Percentiles rank a stretch among this genome's conserved stretches.
These are phyloP conservation scores for Coilia nasus DNA, from an alignment of 2,797 vertebrate genomes.

Conservation along the genomic window DNA sequence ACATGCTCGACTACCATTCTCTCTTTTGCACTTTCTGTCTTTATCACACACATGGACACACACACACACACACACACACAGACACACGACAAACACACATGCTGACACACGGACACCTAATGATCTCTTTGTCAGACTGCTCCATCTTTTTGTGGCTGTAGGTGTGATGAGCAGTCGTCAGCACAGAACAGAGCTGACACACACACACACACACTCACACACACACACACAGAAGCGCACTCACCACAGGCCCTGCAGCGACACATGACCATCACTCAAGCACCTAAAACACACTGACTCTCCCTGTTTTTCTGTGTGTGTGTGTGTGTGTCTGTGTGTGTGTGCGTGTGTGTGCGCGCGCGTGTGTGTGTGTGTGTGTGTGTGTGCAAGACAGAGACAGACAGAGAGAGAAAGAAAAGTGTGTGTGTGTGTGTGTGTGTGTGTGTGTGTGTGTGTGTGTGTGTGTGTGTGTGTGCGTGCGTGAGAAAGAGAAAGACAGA, in stretches of 20 bases:
- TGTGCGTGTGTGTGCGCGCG: too few species aligned
- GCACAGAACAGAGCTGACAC: constrained; percentile 63
- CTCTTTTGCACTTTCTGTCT: neutral
- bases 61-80: neutral
- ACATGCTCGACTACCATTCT: neutral
- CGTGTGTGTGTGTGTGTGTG: too few species aligned
- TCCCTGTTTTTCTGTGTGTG: neutral
- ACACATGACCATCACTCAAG: neutral
- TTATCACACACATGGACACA: neutral
- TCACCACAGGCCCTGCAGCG: neutral
- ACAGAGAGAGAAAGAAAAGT: too few species aligned
- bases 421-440: too few species aligned
- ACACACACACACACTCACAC: neutral
- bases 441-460: too few species aligned
- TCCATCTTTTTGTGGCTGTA: constrained; percentile 65
- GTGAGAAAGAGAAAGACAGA: too few species aligned
- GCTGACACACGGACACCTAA: constrained; percentile 19
- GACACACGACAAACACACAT: neutral
- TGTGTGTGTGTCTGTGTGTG: neutral
- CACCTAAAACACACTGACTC: neutral
- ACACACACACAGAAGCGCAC: too few species aligned
- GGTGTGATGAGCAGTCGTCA: constrained; percentile 70
- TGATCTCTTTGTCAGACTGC: constrained; percentile 66
- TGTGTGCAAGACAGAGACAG: too few species aligned
- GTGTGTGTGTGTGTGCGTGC: too few species aligned